Evolutionary conservation across 2,113 vertebrate genomes (phyloP).

Genomic region (Amphilophus citrinellus): DNA sequence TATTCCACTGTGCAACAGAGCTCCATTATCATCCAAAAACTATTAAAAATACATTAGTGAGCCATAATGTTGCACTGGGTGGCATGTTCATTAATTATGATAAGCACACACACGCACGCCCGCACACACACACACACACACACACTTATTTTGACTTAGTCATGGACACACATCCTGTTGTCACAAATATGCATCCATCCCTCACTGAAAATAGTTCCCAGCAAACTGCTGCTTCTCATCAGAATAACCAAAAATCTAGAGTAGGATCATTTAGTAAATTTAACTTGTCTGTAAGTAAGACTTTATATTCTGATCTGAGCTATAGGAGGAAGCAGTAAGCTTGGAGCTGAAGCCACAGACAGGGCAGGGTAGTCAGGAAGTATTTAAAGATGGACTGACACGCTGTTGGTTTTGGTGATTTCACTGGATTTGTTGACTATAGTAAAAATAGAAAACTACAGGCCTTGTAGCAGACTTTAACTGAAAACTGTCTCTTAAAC

Average conservation of each 20-base stretch:
- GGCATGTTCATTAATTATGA: neutral
- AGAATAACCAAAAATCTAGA: neutral
- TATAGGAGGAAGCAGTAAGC: neutral
- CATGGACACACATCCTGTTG: neutral
- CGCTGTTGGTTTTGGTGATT: neutral
- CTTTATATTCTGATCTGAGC: neutral
- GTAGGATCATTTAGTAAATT: neutral
- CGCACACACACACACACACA: neutral
- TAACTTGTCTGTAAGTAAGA: neutral
- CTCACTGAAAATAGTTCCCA: neutral
- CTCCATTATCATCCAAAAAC: neutral
- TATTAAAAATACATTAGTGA: constrained; percentile 5
- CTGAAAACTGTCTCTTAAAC: rapidly evolving
- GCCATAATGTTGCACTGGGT: neutral
- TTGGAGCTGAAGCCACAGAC: neutral
- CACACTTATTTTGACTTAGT: neutral
- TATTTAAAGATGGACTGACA: neutral
- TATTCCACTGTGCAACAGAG: neutral
- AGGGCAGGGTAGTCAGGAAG: neutral
- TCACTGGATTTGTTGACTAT: neutral
- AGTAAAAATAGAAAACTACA: neutral
- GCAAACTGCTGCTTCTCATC: neutral
- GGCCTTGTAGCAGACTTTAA: neutral
- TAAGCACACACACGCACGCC: neutral
- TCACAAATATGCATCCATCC: neutral